A percentile compares a stretch with the other conserved stretches of the same genome.
These are phyloP conservation scores for Sitophilus oryzae DNA, from an alignment of 1,140 invertebrate species.

Conservation along the genomic window DNA sequence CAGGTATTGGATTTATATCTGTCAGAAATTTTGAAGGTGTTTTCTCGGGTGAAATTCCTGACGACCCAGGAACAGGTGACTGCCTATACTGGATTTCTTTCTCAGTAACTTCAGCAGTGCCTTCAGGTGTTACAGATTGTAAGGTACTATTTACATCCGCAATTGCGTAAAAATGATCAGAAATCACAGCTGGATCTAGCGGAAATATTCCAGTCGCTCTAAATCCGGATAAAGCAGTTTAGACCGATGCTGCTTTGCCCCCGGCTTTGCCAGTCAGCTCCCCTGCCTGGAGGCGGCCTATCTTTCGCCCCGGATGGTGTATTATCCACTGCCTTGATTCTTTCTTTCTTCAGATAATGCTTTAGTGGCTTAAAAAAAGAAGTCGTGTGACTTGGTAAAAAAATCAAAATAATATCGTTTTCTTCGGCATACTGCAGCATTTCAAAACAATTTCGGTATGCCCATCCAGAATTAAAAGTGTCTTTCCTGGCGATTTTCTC, in stretches of 20 bases:
- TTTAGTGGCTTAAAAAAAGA: too few relatives aligned
- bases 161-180: constrained; percentile 3
- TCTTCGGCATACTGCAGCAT: constrained; percentile 11
- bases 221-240: constrained; percentile 8
- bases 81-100: too few relatives aligned
- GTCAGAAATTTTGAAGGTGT: too few relatives aligned
- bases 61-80: too few relatives aligned
- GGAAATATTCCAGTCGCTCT: constrained; percentile 11
- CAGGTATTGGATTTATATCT: too few relatives aligned
- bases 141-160: too few relatives aligned
- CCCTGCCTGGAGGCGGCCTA: constrained; percentile 4
- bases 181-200: constrained; percentile 3
- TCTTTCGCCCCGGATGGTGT: not conserved
- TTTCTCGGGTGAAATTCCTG: too few relatives aligned
- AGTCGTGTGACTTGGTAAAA: constrained; percentile 31
- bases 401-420: constrained; percentile 27
- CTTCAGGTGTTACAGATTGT: too few relatives aligned
- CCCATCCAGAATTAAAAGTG: too few relatives aligned
- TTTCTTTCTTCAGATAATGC: constrained; percentile 5
- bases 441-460: too few relatives aligned
- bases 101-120: too few relatives aligned
- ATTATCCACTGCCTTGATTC: not conserved
- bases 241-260: constrained; percentile 5
- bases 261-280: constrained; percentile 1
- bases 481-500: too few relatives aligned